These are phyloP conservation scores for Semnornis frantzii DNA, from an alignment of 2,113 vertebrate species.

Conservation along the genomic window DNA sequence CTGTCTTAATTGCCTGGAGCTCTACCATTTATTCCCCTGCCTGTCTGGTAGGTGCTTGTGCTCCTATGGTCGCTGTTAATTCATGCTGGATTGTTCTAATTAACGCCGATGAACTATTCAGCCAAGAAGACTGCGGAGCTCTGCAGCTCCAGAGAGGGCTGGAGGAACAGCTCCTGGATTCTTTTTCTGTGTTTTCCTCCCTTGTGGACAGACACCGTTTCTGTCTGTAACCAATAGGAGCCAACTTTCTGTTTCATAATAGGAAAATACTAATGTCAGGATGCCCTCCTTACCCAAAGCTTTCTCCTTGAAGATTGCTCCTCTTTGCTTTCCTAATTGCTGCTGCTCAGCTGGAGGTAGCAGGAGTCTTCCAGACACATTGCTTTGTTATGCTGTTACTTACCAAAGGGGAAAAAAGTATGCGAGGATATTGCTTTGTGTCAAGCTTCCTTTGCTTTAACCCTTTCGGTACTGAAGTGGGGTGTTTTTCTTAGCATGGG, in stretches of 20 bases:
- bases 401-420: not conserved
- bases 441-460: not conserved
- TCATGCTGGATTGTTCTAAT: conserved; percentile 47
- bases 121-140: not conserved
- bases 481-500: accelerated
- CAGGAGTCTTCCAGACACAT: not conserved
- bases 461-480: not conserved
- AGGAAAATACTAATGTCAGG: conserved; percentile 44
- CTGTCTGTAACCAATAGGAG: not conserved
- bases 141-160: not conserved
- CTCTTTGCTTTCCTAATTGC: conserved; percentile 67
- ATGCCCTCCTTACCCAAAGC: conserved; percentile 42
- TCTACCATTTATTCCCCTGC: not conserved
- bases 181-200: not conserved
- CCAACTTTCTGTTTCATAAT: conserved; percentile 53
- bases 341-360: conserved; percentile 58
- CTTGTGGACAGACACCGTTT: conserved; percentile 3
- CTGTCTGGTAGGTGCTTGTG: not conserved
- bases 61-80: conserved; percentile 37
- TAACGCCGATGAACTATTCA: not conserved
- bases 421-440: not conserved
- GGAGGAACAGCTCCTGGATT: not conserved
- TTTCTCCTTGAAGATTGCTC: conserved; percentile 66
- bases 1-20: not conserved
- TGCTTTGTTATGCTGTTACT: conserved; percentile 52